Conservation (phyloP, 1,140 invertebrate genomes). For the Doryteuthis pealeii region DNA sequence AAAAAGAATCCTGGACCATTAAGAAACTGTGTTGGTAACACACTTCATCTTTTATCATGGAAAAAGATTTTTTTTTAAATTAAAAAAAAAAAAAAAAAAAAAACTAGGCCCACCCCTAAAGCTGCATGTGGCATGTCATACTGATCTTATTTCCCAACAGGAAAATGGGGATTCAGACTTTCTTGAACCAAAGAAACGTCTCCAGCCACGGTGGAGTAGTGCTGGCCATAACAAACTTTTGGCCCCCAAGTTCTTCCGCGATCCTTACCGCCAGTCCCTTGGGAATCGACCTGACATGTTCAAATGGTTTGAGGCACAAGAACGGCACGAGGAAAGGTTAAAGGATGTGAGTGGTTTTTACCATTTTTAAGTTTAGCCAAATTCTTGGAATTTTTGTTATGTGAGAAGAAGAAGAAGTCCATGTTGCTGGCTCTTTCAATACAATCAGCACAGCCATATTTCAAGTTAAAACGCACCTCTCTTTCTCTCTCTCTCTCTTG, state of each 20-base stretch:
- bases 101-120: too few species aligned
- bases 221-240: constrained; percentile 26
- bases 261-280: constrained; percentile 79
- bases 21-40: too few species aligned
- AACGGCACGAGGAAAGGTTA: constrained; percentile 61
- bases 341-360: constrained; percentile 25
- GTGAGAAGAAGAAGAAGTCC: too few species aligned
- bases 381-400: not conserved
- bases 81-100: too few species aligned
- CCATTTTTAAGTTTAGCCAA: not conserved
- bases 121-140: too few species aligned
- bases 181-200: not conserved
- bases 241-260: constrained; percentile 60
- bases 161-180: constrained; percentile 4
- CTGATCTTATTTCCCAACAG: not conserved
- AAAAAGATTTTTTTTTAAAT: too few species aligned
- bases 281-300: constrained; percentile 67
- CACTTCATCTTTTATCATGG: too few species aligned
- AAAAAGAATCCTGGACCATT: too few species aligned
- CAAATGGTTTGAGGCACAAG: constrained; percentile 82
- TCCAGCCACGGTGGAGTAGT: constrained; percentile 11
- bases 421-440: too few species aligned
- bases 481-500: too few species aligned
- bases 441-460: too few species aligned
- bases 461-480: too few species aligned